Evolutionary conservation across 2,888 invertebrate genomes (phyloP).

Genomic region (Pegoplata infirma): DNA sequence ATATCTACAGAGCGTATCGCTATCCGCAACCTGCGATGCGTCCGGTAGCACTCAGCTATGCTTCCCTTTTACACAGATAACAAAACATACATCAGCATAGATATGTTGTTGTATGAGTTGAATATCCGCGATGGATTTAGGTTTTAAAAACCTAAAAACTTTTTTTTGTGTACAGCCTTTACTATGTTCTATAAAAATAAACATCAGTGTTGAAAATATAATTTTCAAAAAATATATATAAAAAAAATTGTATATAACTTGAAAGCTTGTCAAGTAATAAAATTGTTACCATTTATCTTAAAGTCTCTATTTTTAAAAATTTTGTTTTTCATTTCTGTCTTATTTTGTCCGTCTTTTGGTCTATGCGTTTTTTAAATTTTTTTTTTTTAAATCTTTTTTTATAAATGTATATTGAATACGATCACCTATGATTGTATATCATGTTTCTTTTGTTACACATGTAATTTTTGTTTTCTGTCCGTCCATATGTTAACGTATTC

Average conservation of each 20-base stretch:
- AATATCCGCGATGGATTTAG: no score
- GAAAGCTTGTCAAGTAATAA: conserved; percentile 70
- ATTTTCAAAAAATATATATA: neutral
- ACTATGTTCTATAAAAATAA: conserved; percentile 4
- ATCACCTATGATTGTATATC: conserved; percentile 2
- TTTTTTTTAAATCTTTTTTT: neutral
- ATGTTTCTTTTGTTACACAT: conserved; percentile 43
- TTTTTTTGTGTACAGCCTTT: neutral
- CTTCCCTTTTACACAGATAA: no score
- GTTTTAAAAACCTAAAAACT: neutral
- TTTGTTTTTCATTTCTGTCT: neutral
- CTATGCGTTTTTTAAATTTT: neutral
- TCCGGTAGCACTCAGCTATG: no score
- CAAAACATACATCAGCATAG: no score
- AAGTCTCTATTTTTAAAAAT: conserved; percentile 2
- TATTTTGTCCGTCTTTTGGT: neutral
- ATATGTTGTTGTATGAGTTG: no score
- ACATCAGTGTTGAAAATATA: conserved; percentile 5
- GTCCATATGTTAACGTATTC: neutral
- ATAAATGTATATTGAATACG: neutral
- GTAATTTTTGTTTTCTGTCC: neutral
- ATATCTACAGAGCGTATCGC: no score
- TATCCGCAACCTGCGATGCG: no score
- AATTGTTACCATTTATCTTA: conserved; percentile 73
- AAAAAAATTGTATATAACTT: conserved; percentile 46